Evolutionary conservation across 2,113 vertebrate species (phyloP).

Genomic region (Sclerurus mexicanus): DNA sequence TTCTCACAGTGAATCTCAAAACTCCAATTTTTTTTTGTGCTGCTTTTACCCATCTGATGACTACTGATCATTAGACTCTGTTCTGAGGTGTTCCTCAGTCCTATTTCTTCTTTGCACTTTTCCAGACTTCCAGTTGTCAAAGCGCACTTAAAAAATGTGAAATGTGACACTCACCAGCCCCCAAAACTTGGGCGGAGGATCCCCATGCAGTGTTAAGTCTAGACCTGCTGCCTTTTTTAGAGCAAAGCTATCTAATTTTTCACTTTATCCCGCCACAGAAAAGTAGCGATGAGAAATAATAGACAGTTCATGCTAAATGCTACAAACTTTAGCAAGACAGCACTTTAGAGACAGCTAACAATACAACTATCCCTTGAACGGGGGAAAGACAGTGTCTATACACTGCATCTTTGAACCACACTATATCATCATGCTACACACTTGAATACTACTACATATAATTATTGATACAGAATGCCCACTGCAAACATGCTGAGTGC

Average conservation of each 20-base stretch:
- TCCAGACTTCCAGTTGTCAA: constrained; percentile 7
- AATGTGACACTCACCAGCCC: not conserved
- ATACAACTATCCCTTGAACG: not conserved
- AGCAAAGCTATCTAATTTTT: constrained; percentile 26
- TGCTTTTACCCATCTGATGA: not conserved
- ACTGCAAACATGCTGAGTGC: constrained; percentile 10
- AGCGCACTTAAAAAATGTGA: constrained; percentile 25
- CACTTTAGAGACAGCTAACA: not conserved
- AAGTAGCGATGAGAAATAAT: not conserved
- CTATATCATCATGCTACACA: not conserved
- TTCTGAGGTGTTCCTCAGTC: not conserved
- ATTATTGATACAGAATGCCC: constrained; percentile 7
- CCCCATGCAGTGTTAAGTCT: not conserved
- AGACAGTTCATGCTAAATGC: not conserved
- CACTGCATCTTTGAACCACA: not conserved
- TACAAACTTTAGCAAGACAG: not conserved
- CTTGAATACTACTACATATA: not conserved
- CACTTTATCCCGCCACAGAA: not conserved
- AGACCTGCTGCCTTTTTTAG: constrained; percentile 32
- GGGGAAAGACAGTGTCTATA: not conserved
- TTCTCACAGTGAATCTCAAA: not conserved
- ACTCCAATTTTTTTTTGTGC: not conserved
- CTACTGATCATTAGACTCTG: not conserved
- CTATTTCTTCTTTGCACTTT: constrained; percentile 10
- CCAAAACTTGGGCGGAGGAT: not conserved